Percentiles rank a stretch among this genome's conserved stretches.
Evolutionary conservation across 2,888 invertebrate species (phyloP).

Genomic region (Cenopis cana): DNA sequence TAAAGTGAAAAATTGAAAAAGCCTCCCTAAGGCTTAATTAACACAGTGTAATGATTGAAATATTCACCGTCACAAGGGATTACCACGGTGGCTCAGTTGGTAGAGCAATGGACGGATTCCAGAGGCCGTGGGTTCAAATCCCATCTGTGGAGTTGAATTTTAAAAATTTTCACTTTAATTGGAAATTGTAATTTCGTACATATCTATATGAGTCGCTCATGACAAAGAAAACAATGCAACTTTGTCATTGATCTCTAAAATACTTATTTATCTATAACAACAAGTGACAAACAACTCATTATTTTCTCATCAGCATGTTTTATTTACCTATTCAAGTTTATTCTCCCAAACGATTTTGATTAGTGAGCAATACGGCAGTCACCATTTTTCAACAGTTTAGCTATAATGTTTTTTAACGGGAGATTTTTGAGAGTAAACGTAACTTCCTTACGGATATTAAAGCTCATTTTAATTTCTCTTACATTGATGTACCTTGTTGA

Average conservation of each 20-base stretch:
- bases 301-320: conserved; percentile 20
- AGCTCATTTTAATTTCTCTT: background rate
- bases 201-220: too few species aligned
- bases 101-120: too few species aligned
- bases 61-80: too few species aligned
- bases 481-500: conserved; percentile 1
- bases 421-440: background rate
- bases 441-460: background rate
- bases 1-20: too few species aligned
- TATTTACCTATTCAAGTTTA: background rate
- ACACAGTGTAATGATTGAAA: too few species aligned
- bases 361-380: background rate
- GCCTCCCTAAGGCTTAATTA: too few species aligned
- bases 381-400: background rate
- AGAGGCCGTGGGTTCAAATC: too few species aligned
- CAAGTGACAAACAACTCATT: conserved; percentile 2
- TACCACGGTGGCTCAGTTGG: too few species aligned
- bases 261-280: background rate
- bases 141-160: too few species aligned
- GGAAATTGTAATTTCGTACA: too few species aligned
- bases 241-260: background rate
- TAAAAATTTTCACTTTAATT: too few species aligned
- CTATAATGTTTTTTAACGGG: background rate
- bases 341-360: background rate
- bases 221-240: too few species aligned